Base-by-base conservation (phyloP, 92 coral and sea anemone genomes). In the Phenganax subtilis region DNA sequence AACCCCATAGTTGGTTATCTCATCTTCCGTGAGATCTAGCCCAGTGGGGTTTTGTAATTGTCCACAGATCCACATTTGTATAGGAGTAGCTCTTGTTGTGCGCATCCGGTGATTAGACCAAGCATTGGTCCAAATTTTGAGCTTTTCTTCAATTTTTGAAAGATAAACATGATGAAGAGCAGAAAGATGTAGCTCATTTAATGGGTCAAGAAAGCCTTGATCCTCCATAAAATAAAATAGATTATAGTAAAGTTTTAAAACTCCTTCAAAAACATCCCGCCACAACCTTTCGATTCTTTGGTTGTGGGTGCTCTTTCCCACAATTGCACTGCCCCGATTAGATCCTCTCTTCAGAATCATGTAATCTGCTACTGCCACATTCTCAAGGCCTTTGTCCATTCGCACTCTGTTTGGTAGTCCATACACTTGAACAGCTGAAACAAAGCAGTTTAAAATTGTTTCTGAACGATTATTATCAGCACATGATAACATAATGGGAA, bases 71-170 rank as follows among this genome's bases (percentile, higher is more conserved):
- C 96, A 88, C 81, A 90, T 72, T 57, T 78, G 83, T 17, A 86
- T 64, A 25, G 96, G 96, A 54, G 76, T 85, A 29, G 88, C 84
- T 69, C 86, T 87, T 31, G 91, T 85, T 27, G 91, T 88, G 80
- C 86, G 86, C 96, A 90, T 90, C 77, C 96, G 71, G 83, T 88
- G 91, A 79, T 86, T 80, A 60, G 96, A 77, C 91, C 96, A 90
- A 64, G 96, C 91, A 10, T 60, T 60, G 56, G 71, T 80, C 91
- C 96, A 90, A 68, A 88, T 80, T 63, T 84, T 64, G 27, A 90
- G 60, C 86, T 88, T 88, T 28, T 84, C 83, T 75, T 88, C 80
- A 58, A 90, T 85, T 63, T 65, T 82, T 66, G 89, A 89, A 27
- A 90, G 67, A 75, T 67, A 88, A 52, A 90, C 85, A 82, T 80